Evolutionary conservation across 1,140 invertebrate species (phyloP), one percentile per base, ranked within the genome.

Genomic region (Aradophagus sp.): DNA sequence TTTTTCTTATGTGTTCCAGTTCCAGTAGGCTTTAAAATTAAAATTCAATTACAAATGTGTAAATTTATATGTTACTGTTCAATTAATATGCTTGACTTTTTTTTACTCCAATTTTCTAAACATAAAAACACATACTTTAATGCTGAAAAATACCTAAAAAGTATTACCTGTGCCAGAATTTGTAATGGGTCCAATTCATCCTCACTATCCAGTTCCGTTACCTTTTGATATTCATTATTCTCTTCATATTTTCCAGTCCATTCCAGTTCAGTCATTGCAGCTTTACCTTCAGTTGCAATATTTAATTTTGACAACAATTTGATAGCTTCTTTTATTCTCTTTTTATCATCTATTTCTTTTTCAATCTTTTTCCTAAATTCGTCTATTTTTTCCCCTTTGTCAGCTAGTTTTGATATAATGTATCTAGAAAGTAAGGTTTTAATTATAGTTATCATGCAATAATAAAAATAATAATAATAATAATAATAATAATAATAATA

Each of bases 311-410:
- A 88, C 0, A 93, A 76, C 17, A 91, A 78, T 38, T 82, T 76
- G 35, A 89, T 88, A 15, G 90, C 83, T 62, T 88, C 76, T 11
- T 91, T 88, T 15, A 91, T 77, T 71, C 90, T 84, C 73, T 89
- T 78, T 32, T 87, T 88, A 16, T 79, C 73, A 27, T 87, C 74
- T 11, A 93, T 75, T 81, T 90, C 89, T 12, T 77, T 76, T 4
- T 86, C 38, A 52, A 93, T 75, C 70, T 87, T 89, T 3, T 88
- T 80, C 35, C 87, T 80, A 15, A 90, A 88, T 12, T 80, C 75
- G 61, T 84, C 80, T 26, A 93, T 89, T 78, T 89, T 91, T 38
- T 87, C 85, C 5, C 92, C 92, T 80, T 91, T 92, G 63, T 93
- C 92, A 0, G 89, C 86, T 52, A 93, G 77, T 70, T 87, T 89